Evolutionary conservation across 2,113 vertebrate species (phyloP).

Genomic region (Eretmochelys imbricata): DNA sequence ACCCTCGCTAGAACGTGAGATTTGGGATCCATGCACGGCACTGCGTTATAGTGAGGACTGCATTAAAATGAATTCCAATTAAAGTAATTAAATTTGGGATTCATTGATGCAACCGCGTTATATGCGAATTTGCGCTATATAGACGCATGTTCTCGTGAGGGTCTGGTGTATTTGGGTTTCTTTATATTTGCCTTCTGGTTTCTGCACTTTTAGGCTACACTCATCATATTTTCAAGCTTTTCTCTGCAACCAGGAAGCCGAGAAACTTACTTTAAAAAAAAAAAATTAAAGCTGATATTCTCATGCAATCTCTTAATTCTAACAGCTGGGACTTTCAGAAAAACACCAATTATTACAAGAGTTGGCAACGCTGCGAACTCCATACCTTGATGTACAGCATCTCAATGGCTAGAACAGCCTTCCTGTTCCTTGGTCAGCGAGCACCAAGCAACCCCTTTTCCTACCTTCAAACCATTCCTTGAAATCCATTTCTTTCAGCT

Average conservation of each 20-base stretch:
- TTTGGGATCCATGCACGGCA: too few species aligned
- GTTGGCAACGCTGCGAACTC: not conserved
- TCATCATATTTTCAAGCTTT: not conserved
- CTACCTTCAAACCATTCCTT: not conserved
- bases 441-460: not conserved
- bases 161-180: not conserved
- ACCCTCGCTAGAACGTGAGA: too few species aligned
- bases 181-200: not conserved
- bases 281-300: not conserved
- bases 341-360: not conserved
- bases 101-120: too few species aligned
- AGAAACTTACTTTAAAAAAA: not conserved
- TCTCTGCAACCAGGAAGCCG: not conserved
- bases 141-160: too few species aligned
- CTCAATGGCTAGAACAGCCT: constrained; percentile 11
- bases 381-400: not conserved
- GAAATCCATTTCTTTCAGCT: not conserved
- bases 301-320: not conserved
- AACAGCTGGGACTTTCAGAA: not conserved
- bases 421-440: not conserved
- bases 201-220: not conserved
- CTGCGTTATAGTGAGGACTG: too few species aligned
- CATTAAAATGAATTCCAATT: too few species aligned
- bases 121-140: too few species aligned
- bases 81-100: too few species aligned